Evolutionary conservation across 2,888 invertebrate genomes (phyloP), one percentile per base, ranked within the genome.

Genomic region (Pomacea canaliculata): DNA sequence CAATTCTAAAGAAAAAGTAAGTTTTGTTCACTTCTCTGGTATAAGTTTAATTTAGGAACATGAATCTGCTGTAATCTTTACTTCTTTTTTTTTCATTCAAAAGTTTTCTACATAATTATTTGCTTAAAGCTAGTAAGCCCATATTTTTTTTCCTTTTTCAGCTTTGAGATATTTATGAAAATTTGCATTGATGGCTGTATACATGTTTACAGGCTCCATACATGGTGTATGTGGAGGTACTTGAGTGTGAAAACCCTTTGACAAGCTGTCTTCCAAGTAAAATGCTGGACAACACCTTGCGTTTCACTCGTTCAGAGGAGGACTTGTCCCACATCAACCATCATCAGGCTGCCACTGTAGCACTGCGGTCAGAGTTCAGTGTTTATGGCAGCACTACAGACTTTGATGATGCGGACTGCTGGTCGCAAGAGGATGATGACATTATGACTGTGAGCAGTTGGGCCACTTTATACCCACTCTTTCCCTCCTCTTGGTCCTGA

Each of bases 401-500:
- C 77, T 89, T 88, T 82, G 90, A 91, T 81, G 89, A 90, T 80
- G 87, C 87, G 7, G 96, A 94, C 91, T 96, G 94, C 85, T 98
- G 98, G 98, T 97, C 97, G 77, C 97, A 97, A 88, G 97, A 98
- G 87, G 98, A 98, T 85, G 98, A 98, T 89, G 98, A 98, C 85
- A 95, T 97, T 78, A 95, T 96, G 67, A 94, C 94, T 93, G 86
- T 87, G 73, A 75, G 80, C 65, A 49, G 27, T 12, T 2, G 27
- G 3, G 7, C 27, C 37, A 37, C 5, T 37, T 37, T 37, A 37
- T 37, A 5, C 37, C 37, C 5, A 3, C 37, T 37, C 37, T 37
- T 5, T 37, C 37, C 37, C 3, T 37, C 37, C 37, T 37, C 4
- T 37, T 37, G 37, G 37, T 37, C 37, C 37, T 37, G 37, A 3